Base-by-base conservation (phyloP, 2,113 vertebrate species). In the Platysteira castanea region DNA sequence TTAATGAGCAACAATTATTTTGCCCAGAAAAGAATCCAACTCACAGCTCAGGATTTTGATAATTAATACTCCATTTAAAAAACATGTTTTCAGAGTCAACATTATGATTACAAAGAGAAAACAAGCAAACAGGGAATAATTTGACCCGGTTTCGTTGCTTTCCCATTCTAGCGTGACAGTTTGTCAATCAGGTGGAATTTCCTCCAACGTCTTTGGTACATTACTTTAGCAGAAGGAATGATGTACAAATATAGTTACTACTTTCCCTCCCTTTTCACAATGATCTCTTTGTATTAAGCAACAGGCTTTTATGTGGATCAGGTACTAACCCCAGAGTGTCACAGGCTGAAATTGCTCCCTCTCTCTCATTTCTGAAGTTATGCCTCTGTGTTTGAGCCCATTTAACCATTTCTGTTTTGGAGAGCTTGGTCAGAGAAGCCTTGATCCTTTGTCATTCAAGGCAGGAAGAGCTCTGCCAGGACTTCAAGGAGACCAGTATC, bases 211-310 rank as follows among this genome's bases (percentile, higher is more conserved):
- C 76, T 76, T 61, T 84, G 60, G 49, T 90, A 73, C 35, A 8
- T 93, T 90, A 73, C 76, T 89, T 95, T 82, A 94, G 83, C 50
- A 90, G 86, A 92, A 94, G 83, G 92, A 89, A 88, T 84, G 87
- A 84, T 61, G 37, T 73, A 64, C 77, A 90, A 90, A 92, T 91
- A 75, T 5, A 89, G 95, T 92, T 49, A 47, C 69, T 93, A 53
- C 70, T 75, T 96, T 81, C 57, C 57, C 68, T 92, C 52, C 24
- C 80, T 93, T 49, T 83, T 92, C 84, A 93, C 89, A 97, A 53
- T 61, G 90, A 96, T 95, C 79, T 96, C 96, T 93, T 96, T 95
- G 93, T 96, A 74, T 90, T 90, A 74, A 92, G 64, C 89, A 94
- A 77, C 52, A 91, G 81, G 80, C 68, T 96, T 95, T 84, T 92